Conservation (phyloP, 2,797 vertebrate species). For the Caiman crocodilus region DNA sequence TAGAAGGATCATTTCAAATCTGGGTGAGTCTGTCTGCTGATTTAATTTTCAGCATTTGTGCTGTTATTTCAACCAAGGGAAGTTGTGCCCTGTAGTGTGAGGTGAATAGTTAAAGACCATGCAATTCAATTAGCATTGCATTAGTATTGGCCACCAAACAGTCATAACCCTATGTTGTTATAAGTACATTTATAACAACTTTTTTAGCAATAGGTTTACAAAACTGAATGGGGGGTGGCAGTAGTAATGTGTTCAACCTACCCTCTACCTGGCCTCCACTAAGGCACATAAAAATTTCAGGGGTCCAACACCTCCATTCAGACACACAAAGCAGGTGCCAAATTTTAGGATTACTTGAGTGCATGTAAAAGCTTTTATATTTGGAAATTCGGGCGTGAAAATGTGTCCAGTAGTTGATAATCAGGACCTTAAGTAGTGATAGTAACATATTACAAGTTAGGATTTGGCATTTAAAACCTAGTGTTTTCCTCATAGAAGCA, state of each 20-base stretch:
- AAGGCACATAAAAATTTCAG: not conserved
- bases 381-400: not conserved
- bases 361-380: not conserved
- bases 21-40: not conserved
- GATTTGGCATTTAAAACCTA: slow-evolving; percentile 1
- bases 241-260: not conserved
- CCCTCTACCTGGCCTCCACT: rapidly evolving
- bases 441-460: not conserved
- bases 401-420: not conserved
- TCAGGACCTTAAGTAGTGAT: not conserved
- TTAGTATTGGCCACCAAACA: not conserved
- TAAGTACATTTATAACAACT: not conserved
- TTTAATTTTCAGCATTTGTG: not conserved
- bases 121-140: not conserved
- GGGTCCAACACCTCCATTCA: not conserved
- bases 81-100: not conserved
- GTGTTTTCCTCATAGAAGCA: not conserved
- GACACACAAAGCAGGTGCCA: not conserved
- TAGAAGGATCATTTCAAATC: not conserved
- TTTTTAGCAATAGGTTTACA: not conserved
- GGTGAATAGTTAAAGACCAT: not conserved
- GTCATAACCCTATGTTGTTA: not conserved
- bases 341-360: not conserved
- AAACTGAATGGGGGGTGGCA: not conserved
- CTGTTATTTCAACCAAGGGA: not conserved